phyloP scores from a whole-genome alignment of 2,113 vertebrate species.

The Pavo muticus region DNA sequence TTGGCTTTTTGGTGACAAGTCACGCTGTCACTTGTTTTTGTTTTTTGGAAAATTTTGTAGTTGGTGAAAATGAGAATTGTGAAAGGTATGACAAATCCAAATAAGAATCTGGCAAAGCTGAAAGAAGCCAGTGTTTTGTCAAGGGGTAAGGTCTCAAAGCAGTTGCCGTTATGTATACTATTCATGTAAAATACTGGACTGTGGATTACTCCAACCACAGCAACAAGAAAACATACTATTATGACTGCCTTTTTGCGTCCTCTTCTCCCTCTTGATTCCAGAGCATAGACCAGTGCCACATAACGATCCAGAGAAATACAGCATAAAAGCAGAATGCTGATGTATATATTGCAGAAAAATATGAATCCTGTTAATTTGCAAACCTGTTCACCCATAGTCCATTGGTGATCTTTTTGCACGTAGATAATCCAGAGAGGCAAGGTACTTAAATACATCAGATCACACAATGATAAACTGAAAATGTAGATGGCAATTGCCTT shows the following conservation, averaged over 20 bases:
- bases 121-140: slow-evolving; percentile 46
- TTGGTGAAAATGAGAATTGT: slow-evolving; percentile 81
- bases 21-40: slow-evolving; percentile 64
- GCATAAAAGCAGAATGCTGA: slow-evolving; percentile 90
- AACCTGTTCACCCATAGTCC: slow-evolving; percentile 62
- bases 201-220: slow-evolving; percentile 71
- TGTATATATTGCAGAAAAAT: slow-evolving; percentile 96
- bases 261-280: slow-evolving; percentile 80
- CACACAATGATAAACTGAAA: slow-evolving; percentile 85
- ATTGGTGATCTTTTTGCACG: slow-evolving; percentile 62
- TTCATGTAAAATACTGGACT: slow-evolving; percentile 72
- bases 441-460: slow-evolving; percentile 87
- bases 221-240: slow-evolving; percentile 45
- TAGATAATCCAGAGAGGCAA: slow-evolving; percentile 89
- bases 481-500: slow-evolving; percentile 88
- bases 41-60: slow-evolving; percentile 73
- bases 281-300: slow-evolving; percentile 79
- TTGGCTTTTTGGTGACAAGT: slow-evolving; percentile 74
- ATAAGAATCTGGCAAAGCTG: slow-evolving; percentile 75
- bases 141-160: slow-evolving; percentile 83
- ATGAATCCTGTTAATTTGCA: slow-evolving; percentile 86
- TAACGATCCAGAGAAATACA: slow-evolving; percentile 91
- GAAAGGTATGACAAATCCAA: slow-evolving; percentile 85
- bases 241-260: slow-evolving; percentile 39
- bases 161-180: slow-evolving; percentile 27